Conservation (phyloP, 2,888 invertebrate species). For the Sphaerophoria taeniata region DNA sequence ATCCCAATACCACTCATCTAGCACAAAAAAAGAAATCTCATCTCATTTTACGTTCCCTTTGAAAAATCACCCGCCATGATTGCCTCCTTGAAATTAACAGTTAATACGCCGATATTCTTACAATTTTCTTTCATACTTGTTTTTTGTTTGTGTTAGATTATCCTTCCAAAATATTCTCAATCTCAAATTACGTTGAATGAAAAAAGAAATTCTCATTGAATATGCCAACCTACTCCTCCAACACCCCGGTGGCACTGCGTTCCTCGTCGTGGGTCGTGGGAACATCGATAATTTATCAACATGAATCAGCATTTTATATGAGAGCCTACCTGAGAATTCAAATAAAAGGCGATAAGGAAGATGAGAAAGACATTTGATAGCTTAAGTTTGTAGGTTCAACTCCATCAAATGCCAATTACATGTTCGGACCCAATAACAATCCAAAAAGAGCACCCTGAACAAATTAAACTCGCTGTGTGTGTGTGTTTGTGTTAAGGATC, state of each 20-base stretch:
- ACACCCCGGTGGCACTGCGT: not conserved
- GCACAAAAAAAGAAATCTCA: not conserved
- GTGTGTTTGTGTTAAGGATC: too few relatives aligned
- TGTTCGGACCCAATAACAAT: conserved; percentile 64
- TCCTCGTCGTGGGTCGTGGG: conserved; percentile 24
- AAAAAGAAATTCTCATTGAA: conserved; percentile 24
- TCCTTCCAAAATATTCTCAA: conserved; percentile 14
- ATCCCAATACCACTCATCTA: not conserved
- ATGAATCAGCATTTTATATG: conserved; percentile 32
- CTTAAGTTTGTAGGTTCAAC: not conserved
- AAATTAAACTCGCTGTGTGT: conserved; percentile 24
- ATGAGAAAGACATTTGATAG: conserved; percentile 61
- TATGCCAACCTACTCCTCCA: not conserved
- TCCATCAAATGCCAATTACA: conserved; percentile 66
- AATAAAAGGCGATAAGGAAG: conserved; percentile 21
- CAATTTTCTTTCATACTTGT: too few relatives aligned
- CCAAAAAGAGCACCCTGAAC: conserved; percentile 48
- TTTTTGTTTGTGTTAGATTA: not conserved
- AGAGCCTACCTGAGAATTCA: conserved; percentile 16
- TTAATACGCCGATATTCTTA: conserved; percentile 26
- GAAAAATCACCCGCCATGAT: conserved; percentile 17
- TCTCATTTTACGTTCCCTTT: conserved; percentile 1
- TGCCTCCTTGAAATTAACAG: conserved; percentile 33
- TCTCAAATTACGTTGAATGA: conserved; percentile 62
- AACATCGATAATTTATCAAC: conserved; percentile 56